Evolutionary conservation across 2,888 invertebrate species (phyloP), one percentile per base, ranked within the genome.

Genomic region (Lithophane leautieri): DNA sequence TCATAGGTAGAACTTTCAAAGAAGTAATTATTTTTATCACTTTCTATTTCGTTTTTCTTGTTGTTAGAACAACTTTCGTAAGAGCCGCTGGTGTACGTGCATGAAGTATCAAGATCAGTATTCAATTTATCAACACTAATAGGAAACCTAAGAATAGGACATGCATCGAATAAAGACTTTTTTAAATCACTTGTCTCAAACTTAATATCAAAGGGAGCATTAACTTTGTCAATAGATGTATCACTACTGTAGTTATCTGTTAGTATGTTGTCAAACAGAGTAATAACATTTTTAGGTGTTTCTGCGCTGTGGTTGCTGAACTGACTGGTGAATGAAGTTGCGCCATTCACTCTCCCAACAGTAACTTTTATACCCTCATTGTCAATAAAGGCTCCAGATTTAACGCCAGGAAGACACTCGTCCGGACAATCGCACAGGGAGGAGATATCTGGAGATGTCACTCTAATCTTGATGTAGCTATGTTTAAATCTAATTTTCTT

Each of bases 401-500:
- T 93, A 2, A 94, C 92, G 1, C 93, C 91, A 47, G 94, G 93
- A 44, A 94, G 40, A 80, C 94, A 94, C 86, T 94, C 94, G 6
- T 93, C 87, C 25, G 94, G 94, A 79, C 94, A 94, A 7, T 92
- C 90, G 63, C 94, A 94, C 28, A 94, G 74, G 0, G 93, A 92
- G 7, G 94, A 93, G 84, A 94, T 92, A 70, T 94, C 94, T 7
- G 94, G 94, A 34, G 94, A 94, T 44, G 94, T 94, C 1, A 94
- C 94, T 88, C 92, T 90, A 78, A 95, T 94, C 87, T 94, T 94
- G 0, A 94, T 91, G 56, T 94, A 94, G 82, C 95, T 94, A 56
- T 94, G 94, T 83, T 94, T 94, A 83, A 95, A 95, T 88, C 91
- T 89, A 62, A 94, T 94, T 91, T 94, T 94, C 79, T 94, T 94